Evolutionary conservation across 2,888 invertebrate species (phyloP).

Genomic region (Xestoiulus laeticollis): DNA sequence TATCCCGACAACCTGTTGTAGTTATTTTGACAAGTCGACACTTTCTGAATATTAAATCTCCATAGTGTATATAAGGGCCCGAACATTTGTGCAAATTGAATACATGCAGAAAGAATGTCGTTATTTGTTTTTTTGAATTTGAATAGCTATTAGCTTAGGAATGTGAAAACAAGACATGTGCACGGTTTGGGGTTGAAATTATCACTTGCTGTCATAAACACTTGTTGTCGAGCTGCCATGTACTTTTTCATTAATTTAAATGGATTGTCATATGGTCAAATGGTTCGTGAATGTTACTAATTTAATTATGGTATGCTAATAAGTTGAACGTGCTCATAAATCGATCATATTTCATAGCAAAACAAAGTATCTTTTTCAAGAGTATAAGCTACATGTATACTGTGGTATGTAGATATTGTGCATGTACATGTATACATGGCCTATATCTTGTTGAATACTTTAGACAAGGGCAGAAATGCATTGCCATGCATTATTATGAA

Average conservation of each 20-base stretch:
- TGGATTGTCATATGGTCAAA: neutral
- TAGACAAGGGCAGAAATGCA: neutral
- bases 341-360: neutral
- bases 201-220: neutral
- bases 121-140: neutral
- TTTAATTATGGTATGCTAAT: neutral
- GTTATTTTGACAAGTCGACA: neutral
- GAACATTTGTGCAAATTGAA: neutral
- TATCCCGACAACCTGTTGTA: neutral
- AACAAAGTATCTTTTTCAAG: no score
- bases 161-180: neutral
- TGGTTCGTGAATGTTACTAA: neutral
- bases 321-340: neutral
- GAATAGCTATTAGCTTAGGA: neutral
- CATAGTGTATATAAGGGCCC: neutral
- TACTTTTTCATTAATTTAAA: neutral
- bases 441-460: neutral
- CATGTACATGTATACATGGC: no score
- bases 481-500: no score
- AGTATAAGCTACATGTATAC: no score
- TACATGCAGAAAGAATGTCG: neutral
- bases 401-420: no score
- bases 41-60: neutral
- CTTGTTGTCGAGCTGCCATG: neutral
- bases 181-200: neutral